These are phyloP conservation scores for Gallinago undulata DNA, from an alignment of 2,113 vertebrate species.

Conservation along the genomic window DNA sequence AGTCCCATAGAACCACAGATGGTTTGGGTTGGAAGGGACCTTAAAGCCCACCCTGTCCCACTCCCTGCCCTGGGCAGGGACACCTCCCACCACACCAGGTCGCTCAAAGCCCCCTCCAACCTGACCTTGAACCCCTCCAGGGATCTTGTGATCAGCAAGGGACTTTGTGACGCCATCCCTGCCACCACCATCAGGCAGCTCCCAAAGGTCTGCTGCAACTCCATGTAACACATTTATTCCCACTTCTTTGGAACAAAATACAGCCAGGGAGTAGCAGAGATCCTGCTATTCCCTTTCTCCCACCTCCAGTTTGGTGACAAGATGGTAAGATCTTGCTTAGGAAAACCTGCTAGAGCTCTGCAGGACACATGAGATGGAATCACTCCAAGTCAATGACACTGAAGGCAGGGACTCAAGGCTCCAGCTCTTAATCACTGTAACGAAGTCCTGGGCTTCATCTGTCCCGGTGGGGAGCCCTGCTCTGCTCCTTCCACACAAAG, in stretches of 20 bases:
- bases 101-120: neutral
- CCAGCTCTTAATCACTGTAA: accelerated
- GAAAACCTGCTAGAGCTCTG: neutral
- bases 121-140: neutral
- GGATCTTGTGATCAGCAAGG: neutral
- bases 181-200: neutral
- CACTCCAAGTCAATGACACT: accelerated
- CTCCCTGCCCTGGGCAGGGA: neutral
- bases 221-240: neutral
- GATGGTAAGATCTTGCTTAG: neutral
- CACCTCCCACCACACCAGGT: neutral
- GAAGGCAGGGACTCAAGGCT: neutral
- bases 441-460: accelerated
- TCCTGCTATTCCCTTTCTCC: neutral
- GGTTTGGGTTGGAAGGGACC: neutral
- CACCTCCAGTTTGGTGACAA: accelerated
- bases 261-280: too few relatives aligned
- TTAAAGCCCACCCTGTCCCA: neutral
- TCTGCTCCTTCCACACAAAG: accelerated
- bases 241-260: neutral
- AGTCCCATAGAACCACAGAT: neutral
- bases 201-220: neutral
- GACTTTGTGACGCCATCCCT: neutral
- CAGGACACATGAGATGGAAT: accelerated
- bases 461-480: neutral